A percentile compares a stretch with the other conserved stretches of the same genome.
These are phyloP conservation scores for Sebastes cheni DNA, from an alignment of 2,797 vertebrate genomes.

Conservation along the genomic window DNA sequence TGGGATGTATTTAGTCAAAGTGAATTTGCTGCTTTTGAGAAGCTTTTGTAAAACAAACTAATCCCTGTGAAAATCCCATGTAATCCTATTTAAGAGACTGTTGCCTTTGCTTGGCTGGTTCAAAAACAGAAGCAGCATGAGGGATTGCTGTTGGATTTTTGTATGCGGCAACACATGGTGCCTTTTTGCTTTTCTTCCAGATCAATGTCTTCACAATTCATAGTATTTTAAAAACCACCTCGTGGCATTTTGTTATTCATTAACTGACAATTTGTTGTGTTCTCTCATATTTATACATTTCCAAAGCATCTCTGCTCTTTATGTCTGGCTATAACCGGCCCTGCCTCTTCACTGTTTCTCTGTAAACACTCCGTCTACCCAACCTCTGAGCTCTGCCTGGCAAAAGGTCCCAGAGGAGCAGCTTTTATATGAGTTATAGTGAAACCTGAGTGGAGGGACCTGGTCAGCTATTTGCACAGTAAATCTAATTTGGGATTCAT, in stretches of 20 bases:
- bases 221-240: neutral
- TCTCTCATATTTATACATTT: neutral
- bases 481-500: slow-evolving; percentile 54
- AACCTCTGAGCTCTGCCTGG: slow-evolving; percentile 11
- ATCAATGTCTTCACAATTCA: neutral
- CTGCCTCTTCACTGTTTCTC: slow-evolving; percentile 21
- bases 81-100: slow-evolving; percentile 63
- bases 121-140: slow-evolving; percentile 35
- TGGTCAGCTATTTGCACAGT: slow-evolving; percentile 46
- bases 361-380: slow-evolving; percentile 23
- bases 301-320: neutral
- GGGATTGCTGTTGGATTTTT: slow-evolving; percentile 24
- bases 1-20: slow-evolving; percentile 40
- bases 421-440: slow-evolving; percentile 46
- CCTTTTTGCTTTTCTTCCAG: neutral
- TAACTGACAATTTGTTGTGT: neutral
- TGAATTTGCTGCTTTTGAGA: slow-evolving; percentile 42
- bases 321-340: neutral
- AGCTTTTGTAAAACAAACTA: slow-evolving; percentile 48
- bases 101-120: slow-evolving; percentile 38
- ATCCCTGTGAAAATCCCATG: slow-evolving; percentile 59
- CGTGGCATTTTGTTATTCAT: neutral
- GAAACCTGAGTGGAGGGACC: slow-evolving; percentile 57
- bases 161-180: neutral
- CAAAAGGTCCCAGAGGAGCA: slow-evolving; percentile 36